Evolutionary conservation across 2,797 vertebrate species (phyloP).

Genomic region (Anisognathus igniventris): DNA sequence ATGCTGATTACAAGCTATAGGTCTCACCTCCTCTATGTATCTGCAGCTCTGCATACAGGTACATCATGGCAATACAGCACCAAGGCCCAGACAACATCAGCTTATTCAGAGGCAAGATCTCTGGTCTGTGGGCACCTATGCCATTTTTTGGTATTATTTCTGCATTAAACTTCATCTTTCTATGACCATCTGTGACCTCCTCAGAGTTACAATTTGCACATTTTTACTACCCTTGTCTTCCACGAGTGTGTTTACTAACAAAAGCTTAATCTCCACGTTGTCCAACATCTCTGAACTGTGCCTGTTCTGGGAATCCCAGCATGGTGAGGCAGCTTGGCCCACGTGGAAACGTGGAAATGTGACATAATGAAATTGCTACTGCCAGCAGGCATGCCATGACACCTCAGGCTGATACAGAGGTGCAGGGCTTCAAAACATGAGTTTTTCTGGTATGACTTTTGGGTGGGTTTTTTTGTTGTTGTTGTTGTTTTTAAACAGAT

Average conservation of each 20-base stretch:
- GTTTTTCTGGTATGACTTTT: background rate
- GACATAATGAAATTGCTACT: background rate
- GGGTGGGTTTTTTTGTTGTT: accelerated
- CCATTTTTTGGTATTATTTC: background rate
- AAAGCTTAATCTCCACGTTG: background rate
- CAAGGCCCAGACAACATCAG: background rate
- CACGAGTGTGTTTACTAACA: background rate
- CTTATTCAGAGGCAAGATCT: background rate
- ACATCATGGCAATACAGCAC: background rate
- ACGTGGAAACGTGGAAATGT: background rate
- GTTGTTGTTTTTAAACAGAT: background rate
- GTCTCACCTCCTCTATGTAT: accelerated
- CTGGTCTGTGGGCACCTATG: background rate
- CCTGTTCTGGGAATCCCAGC: background rate
- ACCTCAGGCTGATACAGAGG: background rate
- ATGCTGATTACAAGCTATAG: background rate
- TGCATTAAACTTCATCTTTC: background rate
- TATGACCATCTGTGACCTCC: background rate
- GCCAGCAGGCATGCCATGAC: background rate
- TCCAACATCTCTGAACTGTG: background rate
- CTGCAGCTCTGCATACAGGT: background rate
- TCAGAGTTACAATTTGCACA: background rate
- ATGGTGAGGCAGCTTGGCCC: background rate
- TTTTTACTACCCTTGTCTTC: background rate
- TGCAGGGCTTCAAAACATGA: background rate